These are phyloP conservation scores for Sminthurides bifidus DNA, from an alignment of 1,140 invertebrate species.

Conservation along the genomic window DNA sequence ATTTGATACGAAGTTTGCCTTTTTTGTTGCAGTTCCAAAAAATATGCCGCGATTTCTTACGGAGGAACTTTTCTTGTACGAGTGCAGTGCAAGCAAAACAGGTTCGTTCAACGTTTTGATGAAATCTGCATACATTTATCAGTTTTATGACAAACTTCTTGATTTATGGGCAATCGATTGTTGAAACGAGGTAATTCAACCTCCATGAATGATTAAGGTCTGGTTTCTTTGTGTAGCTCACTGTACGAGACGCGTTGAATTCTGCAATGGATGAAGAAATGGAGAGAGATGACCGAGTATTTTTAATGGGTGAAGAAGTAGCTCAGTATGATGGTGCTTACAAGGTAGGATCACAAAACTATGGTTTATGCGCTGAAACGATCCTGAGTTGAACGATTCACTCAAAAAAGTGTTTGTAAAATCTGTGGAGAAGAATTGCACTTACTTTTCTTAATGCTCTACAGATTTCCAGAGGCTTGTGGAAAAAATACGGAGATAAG, in stretches of 20 bases:
- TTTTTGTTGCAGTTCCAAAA: conserved; percentile 11
- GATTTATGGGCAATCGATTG: background rate
- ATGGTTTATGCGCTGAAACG: background rate
- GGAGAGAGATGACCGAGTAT: conserved; percentile 84
- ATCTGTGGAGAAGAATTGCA: conserved; percentile 8
- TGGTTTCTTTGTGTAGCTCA: conserved; percentile 47
- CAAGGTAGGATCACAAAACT: conserved; percentile 12
- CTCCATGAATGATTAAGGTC: background rate
- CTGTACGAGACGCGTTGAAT: conserved; percentile 93
- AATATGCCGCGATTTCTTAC: conserved; percentile 15
- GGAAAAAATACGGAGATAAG: conserved; percentile 97
- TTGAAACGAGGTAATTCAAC: background rate
- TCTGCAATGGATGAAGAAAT: conserved; percentile 95
- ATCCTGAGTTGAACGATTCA: background rate
- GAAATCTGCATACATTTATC: too few species aligned
- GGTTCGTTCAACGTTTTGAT: conserved; percentile 5
- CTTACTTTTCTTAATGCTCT: conserved; percentile 27
- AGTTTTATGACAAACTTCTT: background rate
- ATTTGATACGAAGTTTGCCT: background rate
- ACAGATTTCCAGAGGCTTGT: conserved; percentile 77
- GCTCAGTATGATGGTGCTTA: conserved; percentile 29
- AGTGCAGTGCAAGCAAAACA: conserved; percentile 15
- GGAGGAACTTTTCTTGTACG: conserved; percentile 25
- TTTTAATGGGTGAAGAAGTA: conserved; percentile 89
- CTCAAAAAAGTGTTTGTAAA: conserved; percentile 1